Percentiles rank a stretch among this genome's conserved stretches.
Conservation (phyloP, 2,888 invertebrate species). For the Heliconius ethilla region DNA sequence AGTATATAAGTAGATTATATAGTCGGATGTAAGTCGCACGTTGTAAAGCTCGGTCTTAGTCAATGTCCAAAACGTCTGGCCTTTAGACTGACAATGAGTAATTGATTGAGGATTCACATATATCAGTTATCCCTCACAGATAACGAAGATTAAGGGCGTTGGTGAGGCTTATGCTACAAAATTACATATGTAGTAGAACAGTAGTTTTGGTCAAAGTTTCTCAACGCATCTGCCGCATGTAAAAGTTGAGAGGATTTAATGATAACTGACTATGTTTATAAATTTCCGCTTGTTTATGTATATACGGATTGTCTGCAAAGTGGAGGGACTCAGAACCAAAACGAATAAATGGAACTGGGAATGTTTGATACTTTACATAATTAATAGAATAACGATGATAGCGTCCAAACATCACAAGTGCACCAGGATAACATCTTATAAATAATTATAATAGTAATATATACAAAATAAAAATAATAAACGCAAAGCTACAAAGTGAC, state of each 20-base stretch:
- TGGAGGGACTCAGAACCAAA: background rate
- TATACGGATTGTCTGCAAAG: background rate
- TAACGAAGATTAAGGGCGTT: slow-evolving; percentile 8
- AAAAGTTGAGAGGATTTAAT: background rate
- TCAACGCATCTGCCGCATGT: background rate
- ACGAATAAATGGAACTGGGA: background rate
- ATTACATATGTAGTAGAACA: background rate
- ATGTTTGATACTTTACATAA: no score
- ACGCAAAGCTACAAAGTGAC: background rate
- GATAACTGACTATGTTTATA: background rate
- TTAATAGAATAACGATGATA: no score
- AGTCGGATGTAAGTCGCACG: background rate
- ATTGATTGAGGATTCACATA: slow-evolving; percentile 29
- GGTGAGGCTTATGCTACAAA: slow-evolving; percentile 2
- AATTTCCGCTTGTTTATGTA: background rate
- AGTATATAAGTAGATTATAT: background rate
- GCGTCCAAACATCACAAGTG: no score
- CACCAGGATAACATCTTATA: no score
- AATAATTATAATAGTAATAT: no score
- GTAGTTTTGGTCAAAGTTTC: background rate
- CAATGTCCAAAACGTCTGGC: slow-evolving; percentile 29
- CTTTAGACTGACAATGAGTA: slow-evolving; percentile 27
- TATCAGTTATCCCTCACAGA: slow-evolving; percentile 19
- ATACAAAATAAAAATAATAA: background rate
- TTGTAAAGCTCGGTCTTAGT: slow-evolving; percentile 11